These are phyloP conservation scores for Microtus oregoni DNA, from an alignment of 2,113 vertebrate genomes.

Conservation along the genomic window DNA sequence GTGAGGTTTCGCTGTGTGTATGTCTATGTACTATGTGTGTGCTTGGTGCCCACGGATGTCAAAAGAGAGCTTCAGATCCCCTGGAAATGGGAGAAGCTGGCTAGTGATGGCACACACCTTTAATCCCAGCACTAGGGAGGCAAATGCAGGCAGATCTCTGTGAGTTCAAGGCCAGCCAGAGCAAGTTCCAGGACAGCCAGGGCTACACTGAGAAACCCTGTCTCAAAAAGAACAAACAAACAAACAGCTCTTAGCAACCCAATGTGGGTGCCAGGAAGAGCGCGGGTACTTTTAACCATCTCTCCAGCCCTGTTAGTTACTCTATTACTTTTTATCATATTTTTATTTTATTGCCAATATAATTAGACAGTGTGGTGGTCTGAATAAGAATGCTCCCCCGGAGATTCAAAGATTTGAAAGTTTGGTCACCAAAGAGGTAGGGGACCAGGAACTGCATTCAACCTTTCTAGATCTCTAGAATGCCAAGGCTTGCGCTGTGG, in stretches of 20 bases:
- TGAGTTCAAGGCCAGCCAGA: background rate
- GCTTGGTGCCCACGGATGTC: background rate
- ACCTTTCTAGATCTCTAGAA: too few relatives aligned
- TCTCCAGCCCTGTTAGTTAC: background rate
- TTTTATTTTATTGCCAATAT: conserved; percentile 32
- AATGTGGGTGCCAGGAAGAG: background rate
- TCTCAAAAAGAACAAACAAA: background rate
- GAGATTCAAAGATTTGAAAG: background rate
- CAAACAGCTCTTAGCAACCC: background rate
- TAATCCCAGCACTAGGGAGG: background rate
- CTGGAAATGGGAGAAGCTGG: background rate
- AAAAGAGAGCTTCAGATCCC: background rate
- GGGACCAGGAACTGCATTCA: too few relatives aligned
- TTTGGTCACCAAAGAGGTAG: background rate
- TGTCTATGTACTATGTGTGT: background rate
- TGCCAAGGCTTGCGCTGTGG: too few relatives aligned
- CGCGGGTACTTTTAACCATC: background rate
- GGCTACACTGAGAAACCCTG: background rate
- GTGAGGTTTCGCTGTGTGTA: background rate
- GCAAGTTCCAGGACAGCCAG: background rate
- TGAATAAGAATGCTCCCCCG: too few relatives aligned
- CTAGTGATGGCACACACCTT: background rate
- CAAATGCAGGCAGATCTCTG: background rate
- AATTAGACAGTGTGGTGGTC: too few relatives aligned
- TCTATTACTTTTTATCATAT: background rate